These are phyloP conservation scores for Serrognathus titanus DNA, from an alignment of 2,888 invertebrate species.

Conservation along the genomic window DNA sequence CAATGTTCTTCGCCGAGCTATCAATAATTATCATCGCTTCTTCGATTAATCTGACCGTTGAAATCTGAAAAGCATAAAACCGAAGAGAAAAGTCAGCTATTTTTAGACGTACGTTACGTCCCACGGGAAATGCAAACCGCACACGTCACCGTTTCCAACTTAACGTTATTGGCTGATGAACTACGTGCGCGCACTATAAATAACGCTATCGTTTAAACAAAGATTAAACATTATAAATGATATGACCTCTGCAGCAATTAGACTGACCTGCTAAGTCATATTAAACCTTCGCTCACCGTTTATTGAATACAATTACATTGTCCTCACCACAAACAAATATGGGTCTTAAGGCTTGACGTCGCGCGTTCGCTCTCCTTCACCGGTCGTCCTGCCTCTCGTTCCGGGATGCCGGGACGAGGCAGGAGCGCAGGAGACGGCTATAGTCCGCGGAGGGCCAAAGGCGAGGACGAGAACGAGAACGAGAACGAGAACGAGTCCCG, in stretches of 20 bases:
- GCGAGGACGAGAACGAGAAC: no score
- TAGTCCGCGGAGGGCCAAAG: neutral
- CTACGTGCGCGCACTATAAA: slow-evolving; percentile 39
- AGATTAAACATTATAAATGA: slow-evolving; percentile 50
- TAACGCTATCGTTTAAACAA: slow-evolving; percentile 47
- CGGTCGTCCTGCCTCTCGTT: neutral
- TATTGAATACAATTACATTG: slow-evolving; percentile 47
- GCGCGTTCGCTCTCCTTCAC: slow-evolving; percentile 11
- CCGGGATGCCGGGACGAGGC: neutral
- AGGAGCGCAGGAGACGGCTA: slow-evolving; percentile 4
- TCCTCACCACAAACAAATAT: slow-evolving; percentile 32
- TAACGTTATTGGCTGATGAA: slow-evolving; percentile 8
- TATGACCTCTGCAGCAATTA: slow-evolving; percentile 52
- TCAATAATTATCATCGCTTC: no score
- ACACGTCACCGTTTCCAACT: slow-evolving; percentile 9
- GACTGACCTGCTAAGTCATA: slow-evolving; percentile 48
- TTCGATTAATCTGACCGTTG: no score
- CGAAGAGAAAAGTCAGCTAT: no score
- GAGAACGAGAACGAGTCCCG: neutral
- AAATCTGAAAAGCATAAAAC: no score
- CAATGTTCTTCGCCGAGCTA: no score
- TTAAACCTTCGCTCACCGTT: slow-evolving; percentile 43
- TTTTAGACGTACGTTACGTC: no score
- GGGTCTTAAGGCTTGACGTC: slow-evolving; percentile 31
- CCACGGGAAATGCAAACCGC: neutral